phyloP scores from a whole-genome alignment of 1,140 invertebrate genomes.

The Brachionus rotundiformis region DNA sequence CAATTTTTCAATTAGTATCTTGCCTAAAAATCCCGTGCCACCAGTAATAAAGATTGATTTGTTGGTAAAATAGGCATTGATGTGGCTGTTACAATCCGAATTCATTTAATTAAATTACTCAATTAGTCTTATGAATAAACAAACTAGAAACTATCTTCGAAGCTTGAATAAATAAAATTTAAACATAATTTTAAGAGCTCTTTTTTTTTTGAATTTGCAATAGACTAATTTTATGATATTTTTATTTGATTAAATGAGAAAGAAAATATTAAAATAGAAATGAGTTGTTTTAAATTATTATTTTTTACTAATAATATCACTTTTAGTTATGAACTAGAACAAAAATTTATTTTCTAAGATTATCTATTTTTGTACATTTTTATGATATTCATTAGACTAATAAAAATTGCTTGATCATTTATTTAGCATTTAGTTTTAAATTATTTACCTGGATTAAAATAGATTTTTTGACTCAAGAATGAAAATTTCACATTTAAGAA shows the following conservation, averaged over 20 bases:
- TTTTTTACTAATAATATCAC: not conserved
- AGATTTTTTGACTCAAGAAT: no score
- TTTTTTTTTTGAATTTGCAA: slow-evolving; percentile 12
- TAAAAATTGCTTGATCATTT: not conserved
- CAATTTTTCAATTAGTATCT: slow-evolving; percentile 53
- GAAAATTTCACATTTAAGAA: no score
- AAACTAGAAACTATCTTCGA: slow-evolving; percentile 1
- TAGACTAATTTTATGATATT: slow-evolving; percentile 17
- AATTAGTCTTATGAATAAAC: not conserved
- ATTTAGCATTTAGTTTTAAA: no score
- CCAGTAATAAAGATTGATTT: slow-evolving; percentile 53
- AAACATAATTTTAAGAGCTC: not conserved
- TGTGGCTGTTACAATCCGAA: not conserved
- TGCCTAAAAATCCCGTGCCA: slow-evolving; percentile 53
- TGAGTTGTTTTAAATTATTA: not conserved
- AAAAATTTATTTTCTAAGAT: not conserved
- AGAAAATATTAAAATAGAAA: not conserved
- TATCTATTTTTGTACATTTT: not conserved
- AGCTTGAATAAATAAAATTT: not conserved
- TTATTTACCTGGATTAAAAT: no score
- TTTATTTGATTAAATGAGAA: not conserved
- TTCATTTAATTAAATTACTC: not conserved
- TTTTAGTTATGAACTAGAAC: not conserved
- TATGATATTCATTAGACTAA: not conserved
- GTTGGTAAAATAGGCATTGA: slow-evolving; percentile 37